Evolutionary conservation across 2,888 invertebrate genomes (phyloP).

Genomic region (Masnerella sp.): DNA sequence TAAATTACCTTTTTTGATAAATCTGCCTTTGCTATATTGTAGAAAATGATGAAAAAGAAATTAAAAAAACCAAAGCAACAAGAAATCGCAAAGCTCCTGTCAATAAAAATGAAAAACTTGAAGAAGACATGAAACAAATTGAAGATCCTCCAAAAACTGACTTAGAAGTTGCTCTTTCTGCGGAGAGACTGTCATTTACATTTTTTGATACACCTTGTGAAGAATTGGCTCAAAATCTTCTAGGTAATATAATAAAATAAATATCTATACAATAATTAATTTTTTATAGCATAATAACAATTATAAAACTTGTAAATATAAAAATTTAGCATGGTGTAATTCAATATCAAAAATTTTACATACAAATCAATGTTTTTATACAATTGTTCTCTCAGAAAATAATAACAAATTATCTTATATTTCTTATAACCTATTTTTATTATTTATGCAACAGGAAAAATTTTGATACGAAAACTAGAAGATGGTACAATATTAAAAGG

Average conservation of each 20-base stretch:
- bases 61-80: background rate
- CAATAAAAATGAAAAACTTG: slow-evolving; percentile 14
- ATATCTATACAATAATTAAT: no score
- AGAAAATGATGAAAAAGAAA: no score
- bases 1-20: no score
- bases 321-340: background rate
- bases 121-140: slow-evolving; percentile 70
- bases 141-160: slow-evolving; percentile 72
- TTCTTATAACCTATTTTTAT: no score
- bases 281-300: no score
- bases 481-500: slow-evolving; percentile 80
- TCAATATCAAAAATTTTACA: background rate
- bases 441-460: no score
- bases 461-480: slow-evolving; percentile 80
- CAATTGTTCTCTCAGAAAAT: no score
- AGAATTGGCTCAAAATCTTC: slow-evolving; percentile 80
- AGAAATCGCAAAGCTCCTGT: slow-evolving; percentile 1
- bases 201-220: slow-evolving; percentile 78
- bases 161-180: slow-evolving; percentile 68
- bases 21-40: no score
- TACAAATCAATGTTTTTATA: background rate
- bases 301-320: background rate
- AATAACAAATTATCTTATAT: no score
- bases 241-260: slow-evolving; percentile 75
- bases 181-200: slow-evolving; percentile 64